These are phyloP conservation scores for Pocillopora grandis DNA, from an alignment of 92 coral and sea anemone genomes.

Conservation along the genomic window DNA sequence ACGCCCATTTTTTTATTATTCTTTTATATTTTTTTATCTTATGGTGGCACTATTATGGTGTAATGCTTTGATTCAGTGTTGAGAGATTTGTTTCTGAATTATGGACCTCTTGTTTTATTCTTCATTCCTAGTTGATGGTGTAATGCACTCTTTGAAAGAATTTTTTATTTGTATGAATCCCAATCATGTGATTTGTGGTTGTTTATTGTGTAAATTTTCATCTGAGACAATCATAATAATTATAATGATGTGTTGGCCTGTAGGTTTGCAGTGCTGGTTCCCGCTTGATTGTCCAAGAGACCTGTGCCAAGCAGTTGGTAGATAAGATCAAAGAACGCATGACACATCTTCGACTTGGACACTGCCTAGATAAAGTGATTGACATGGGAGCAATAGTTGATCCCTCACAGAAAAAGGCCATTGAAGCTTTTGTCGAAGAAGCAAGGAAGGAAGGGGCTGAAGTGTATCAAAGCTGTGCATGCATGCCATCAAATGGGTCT, in stretches of 20 bases:
- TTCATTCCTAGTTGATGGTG: too few relatives aligned
- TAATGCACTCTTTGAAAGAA: too few relatives aligned
- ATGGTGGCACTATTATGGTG: too few relatives aligned
- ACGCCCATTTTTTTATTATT: too few relatives aligned
- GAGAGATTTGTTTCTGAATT: too few relatives aligned
- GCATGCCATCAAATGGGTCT: constrained; percentile 79
- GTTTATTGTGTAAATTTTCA: neutral
- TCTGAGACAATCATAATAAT: neutral
- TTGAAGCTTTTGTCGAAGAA: constrained; percentile 88
- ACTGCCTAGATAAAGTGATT: constrained; percentile 88
- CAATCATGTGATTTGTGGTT: too few relatives aligned
- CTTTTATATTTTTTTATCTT: too few relatives aligned
- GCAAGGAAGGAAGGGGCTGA: constrained; percentile 94
- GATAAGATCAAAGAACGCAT: constrained; percentile 93
- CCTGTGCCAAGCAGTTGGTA: constrained; percentile 83
- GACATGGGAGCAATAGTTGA: constrained; percentile 99
- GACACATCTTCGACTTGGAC: constrained; percentile 87
- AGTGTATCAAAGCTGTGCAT: constrained; percentile 91
- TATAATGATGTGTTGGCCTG: neutral
- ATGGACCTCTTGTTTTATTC: too few relatives aligned
- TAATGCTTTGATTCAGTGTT: too few relatives aligned
- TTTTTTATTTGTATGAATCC: too few relatives aligned
- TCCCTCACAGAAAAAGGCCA: constrained; percentile 79
- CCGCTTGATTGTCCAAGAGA: constrained; percentile 93
- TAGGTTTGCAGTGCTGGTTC: constrained; percentile 99